Evolutionary conservation across 2,888 invertebrate genomes (phyloP), one percentile per base, ranked within the genome.

Genomic region (Adineta ricciae): DNA sequence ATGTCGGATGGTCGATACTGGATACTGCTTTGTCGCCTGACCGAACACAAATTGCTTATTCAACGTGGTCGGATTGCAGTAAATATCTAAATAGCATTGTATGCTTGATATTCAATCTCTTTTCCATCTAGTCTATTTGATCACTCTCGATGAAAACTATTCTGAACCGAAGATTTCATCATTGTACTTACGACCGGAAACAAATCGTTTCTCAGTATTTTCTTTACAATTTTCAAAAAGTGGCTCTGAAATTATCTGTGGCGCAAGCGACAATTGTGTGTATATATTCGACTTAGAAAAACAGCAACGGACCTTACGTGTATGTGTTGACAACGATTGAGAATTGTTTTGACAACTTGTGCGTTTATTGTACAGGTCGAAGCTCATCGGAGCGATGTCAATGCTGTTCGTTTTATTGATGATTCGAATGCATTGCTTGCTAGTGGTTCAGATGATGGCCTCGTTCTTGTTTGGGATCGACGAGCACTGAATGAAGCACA

Each of bases 1-100:
- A 94, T 89, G 93, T 95, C 19, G 94, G 94, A 3, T 95, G 95
- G 95, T 94, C 94, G 89, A 93, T 95, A 83, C 91, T 95, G 72
- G 95, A 95, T 89, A 93, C 94, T 27, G 94, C 94, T 19, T 89
- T 83, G 88, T 94, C 94, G 90, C 94, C 94, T 0, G 93, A 94
- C 90, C 93, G 93, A 4, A 91, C 93, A 86, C 92, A 93, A 88
- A 92, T 95, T 88, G 93, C 93, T 1, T 95, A 95, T 90, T 94
- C 94, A 9, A 94, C 94, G 84, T 95, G 95, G 95, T 94, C 94
- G 0, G 94, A 94, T 87, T 93, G 93, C 88, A 92, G 95, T 94
- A 91, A 93, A 94, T 92, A 86, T 32, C 19, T 5, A 9, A 27
- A 32, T 19, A 64, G n/a, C n/a, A n/a, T n/a, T n/a, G n/a, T n/a